Evolutionary conservation across 1,140 invertebrate species (phyloP).

Genomic region (Triops cancriformis): DNA sequence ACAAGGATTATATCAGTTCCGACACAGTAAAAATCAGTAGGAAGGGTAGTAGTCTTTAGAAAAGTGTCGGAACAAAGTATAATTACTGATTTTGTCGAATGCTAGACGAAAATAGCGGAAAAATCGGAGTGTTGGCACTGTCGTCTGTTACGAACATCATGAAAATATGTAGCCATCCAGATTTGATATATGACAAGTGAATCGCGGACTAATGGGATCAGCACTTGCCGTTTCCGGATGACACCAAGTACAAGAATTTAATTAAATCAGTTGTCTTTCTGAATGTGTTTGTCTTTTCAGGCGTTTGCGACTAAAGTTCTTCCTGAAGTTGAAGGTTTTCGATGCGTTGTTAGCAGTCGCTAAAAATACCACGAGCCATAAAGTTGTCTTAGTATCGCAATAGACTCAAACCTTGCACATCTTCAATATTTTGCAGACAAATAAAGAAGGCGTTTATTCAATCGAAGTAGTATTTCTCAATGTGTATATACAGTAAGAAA

Average conservation of each 20-base stretch:
- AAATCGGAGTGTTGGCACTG: slow-evolving; percentile 61
- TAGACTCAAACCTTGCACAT: slow-evolving; percentile 98
- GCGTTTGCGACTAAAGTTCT: slow-evolving; percentile 45
- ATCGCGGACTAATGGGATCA: slow-evolving; percentile 71
- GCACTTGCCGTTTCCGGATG: slow-evolving; percentile 63
- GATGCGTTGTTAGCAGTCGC: slow-evolving; percentile 89
- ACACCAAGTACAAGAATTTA: slow-evolving; percentile 45
- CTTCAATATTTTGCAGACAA: no score
- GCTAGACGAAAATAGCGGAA: slow-evolving; percentile 36
- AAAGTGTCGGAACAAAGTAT: background rate
- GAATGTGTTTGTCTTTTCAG: slow-evolving; percentile 38
- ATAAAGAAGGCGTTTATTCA: no score
- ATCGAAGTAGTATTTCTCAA: no score
- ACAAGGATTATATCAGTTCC: slow-evolving; percentile 79
- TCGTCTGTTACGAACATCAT: slow-evolving; percentile 92
- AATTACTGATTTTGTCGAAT: background rate
- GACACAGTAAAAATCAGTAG: slow-evolving; percentile 52
- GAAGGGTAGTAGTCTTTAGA: slow-evolving; percentile 37
- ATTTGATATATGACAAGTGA: slow-evolving; percentile 88
- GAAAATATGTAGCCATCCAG: slow-evolving; percentile 97
- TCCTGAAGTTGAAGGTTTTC: slow-evolving; percentile 89
- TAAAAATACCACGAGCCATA: slow-evolving; percentile 79
- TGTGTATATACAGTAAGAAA: no score
- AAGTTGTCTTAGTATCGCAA: slow-evolving; percentile 98
- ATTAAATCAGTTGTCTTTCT: slow-evolving; percentile 17